Evolutionary conservation across 53 echinoderm and acorn worm species (phyloP).

Genomic region (Patiria pectinifera): DNA sequence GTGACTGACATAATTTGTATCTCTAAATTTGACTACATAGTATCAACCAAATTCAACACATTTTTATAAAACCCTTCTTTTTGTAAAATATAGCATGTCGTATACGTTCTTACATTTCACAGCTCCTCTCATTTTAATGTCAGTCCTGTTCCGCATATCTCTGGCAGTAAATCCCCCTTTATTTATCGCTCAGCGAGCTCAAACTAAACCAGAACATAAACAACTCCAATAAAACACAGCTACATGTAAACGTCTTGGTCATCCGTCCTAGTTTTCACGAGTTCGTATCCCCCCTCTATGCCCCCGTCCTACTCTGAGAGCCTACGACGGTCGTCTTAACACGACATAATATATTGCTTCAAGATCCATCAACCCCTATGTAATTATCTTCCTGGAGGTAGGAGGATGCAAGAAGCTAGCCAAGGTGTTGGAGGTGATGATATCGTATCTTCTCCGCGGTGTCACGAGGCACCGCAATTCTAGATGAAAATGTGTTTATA

Average conservation of each 20-base stretch:
- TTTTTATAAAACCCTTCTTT: not conserved
- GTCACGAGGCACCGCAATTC: not conserved
- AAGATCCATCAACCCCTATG: not conserved
- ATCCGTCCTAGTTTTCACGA: not conserved
- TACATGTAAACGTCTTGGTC: not conserved
- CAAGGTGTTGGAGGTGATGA: not conserved
- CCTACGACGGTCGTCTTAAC: not conserved
- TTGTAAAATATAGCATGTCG: not conserved
- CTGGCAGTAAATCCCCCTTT: slow-evolving; percentile 2
- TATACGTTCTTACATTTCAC: not conserved
- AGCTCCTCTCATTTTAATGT: not conserved
- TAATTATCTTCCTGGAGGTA: not conserved
- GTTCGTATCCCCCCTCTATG: not conserved
- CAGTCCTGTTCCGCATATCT: not conserved
- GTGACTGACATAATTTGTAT: too few relatives aligned
- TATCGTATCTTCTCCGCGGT: not conserved
- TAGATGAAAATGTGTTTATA: not conserved
- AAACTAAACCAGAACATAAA: not conserved
- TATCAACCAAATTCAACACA: not conserved
- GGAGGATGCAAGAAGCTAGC: not conserved
- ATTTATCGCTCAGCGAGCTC: not conserved
- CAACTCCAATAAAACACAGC: not conserved
- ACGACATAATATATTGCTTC: slow-evolving; percentile 10
- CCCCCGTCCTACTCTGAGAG: not conserved
- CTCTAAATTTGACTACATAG: too few relatives aligned